phyloP scores from a whole-genome alignment of 2,888 invertebrate species.

The Heliconius charithonia region DNA sequence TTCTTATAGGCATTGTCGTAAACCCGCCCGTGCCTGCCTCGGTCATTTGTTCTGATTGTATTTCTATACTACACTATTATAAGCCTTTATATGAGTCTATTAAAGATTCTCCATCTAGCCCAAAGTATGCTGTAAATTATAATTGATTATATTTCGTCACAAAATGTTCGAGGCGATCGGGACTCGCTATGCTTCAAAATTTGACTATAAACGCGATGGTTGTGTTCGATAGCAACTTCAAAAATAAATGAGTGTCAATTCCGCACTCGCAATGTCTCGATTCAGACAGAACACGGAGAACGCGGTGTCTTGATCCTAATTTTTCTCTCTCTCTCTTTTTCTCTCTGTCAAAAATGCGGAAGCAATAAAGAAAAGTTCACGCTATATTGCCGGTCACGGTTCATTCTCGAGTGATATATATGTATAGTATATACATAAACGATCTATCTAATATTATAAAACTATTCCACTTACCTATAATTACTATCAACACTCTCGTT shows the following conservation, averaged over 20 bases:
- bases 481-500: no score
- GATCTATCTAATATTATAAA: no score
- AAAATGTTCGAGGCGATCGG: no score
- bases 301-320: background rate
- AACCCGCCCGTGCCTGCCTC: constrained; percentile 64
- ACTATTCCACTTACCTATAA: no score
- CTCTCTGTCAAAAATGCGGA: no score
- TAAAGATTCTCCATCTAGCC: constrained; percentile 6
- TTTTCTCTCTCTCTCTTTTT: background rate
- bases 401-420: no score
- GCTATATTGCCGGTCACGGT: no score
- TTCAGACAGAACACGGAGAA: background rate
- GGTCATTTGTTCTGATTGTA: constrained; percentile 78
- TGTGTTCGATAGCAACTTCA: background rate
- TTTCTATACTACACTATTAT: constrained; percentile 39
- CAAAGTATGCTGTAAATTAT: background rate
- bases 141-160: background rate
- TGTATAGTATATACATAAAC: no score
- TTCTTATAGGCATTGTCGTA: constrained; percentile 80
- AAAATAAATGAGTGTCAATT: background rate
- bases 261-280: background rate
- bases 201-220: background rate
- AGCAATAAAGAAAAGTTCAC: no score
- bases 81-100: constrained; percentile 18
- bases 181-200: background rate